phyloP scores from a whole-genome alignment of 2,888 invertebrate species.

The Pachydiplax longipennis region DNA sequence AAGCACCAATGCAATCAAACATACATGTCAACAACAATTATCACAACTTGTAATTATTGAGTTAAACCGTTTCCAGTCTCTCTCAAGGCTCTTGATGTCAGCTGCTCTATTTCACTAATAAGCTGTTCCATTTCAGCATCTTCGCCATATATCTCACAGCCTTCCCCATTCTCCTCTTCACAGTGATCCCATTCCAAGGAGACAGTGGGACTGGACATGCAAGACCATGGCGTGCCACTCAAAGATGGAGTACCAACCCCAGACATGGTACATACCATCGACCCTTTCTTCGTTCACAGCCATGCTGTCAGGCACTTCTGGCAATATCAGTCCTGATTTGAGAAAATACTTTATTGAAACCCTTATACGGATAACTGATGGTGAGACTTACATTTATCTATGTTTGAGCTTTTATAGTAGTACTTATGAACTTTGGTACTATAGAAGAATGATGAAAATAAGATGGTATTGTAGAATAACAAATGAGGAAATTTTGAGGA shows the following conservation, averaged over 20 bases:
- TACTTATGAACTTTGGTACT: too few species aligned
- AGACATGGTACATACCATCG: not conserved
- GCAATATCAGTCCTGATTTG: slow-evolving; percentile 20
- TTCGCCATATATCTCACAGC: slow-evolving; percentile 55
- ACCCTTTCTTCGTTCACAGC: not conserved
- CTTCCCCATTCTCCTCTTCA: slow-evolving; percentile 61
- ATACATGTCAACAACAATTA: not conserved
- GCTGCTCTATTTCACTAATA: slow-evolving; percentile 71
- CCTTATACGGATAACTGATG: too few species aligned
- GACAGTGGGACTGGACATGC: slow-evolving; percentile 66
- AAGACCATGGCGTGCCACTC: slow-evolving; percentile 48
- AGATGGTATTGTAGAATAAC: too few species aligned
- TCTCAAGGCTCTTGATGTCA: slow-evolving; percentile 70
- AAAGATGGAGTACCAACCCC: not conserved
- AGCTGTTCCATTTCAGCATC: slow-evolving; percentile 72
- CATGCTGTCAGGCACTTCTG: slow-evolving; percentile 24
- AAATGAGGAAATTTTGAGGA: too few species aligned
- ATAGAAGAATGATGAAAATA: too few species aligned
- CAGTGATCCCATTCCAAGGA: slow-evolving; percentile 75
- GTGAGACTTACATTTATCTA: too few species aligned
- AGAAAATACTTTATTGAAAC: not conserved
- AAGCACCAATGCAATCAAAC: not conserved
- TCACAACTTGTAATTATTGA: slow-evolving; percentile 11
- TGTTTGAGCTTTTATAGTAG: too few species aligned
- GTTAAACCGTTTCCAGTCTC: slow-evolving; percentile 65